Evolutionary conservation across 2,888 invertebrate genomes (phyloP).

Genomic region (Ichneumoninae sp.): DNA sequence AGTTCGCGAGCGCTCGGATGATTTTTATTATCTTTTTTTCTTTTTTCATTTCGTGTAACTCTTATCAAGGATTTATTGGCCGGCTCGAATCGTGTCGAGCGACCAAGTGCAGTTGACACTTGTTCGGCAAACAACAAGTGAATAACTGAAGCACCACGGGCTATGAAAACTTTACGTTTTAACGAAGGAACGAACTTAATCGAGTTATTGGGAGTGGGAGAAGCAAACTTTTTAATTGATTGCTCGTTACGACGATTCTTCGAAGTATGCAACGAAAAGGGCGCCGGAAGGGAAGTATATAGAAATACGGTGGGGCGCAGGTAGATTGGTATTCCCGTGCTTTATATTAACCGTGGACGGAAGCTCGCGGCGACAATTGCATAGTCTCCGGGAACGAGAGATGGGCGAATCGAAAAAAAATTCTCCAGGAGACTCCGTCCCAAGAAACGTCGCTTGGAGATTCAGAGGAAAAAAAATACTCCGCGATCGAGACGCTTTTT

Average conservation of each 20-base stretch:
- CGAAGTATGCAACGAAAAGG: background rate
- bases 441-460: too few species aligned
- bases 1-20: background rate
- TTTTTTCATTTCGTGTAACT: background rate
- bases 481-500: background rate
- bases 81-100: background rate
- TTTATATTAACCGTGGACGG: background rate
- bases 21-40: slow-evolving; percentile 3
- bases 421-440: background rate
- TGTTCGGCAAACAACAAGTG: slow-evolving; percentile 26
- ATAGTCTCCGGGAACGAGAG: background rate
- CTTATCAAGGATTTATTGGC: slow-evolving; percentile 22
- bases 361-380: slow-evolving; percentile 1
- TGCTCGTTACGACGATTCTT: background rate
- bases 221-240: slow-evolving; percentile 33
- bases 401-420: background rate
- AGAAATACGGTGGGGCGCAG: background rate
- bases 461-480: background rate
- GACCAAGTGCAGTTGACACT: background rate
- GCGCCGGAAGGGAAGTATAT: background rate
- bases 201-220: slow-evolving; percentile 29
- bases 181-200: slow-evolving; percentile 7
- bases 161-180: slow-evolving; percentile 20
- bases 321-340: background rate
- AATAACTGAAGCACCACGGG: background rate